phyloP scores from a whole-genome alignment of 2,888 invertebrate genomes.

The Lasioglossum leucozonium region DNA sequence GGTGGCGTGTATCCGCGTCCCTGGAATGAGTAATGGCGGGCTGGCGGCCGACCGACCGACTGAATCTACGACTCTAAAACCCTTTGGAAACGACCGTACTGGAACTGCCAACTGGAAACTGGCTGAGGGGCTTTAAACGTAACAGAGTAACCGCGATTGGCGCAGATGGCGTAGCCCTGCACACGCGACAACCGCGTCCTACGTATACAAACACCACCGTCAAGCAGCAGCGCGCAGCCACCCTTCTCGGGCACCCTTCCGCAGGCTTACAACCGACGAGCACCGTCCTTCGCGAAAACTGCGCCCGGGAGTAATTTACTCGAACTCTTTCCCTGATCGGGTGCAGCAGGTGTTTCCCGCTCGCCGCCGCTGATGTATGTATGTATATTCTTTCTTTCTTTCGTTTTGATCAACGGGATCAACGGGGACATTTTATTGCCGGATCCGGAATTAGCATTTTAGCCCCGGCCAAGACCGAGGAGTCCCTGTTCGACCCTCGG shows the following conservation, averaged over 20 bases:
- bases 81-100: conserved; percentile 71
- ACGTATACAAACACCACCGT: conserved; percentile 26
- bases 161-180: conserved; percentile 78
- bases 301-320: conserved; percentile 60
- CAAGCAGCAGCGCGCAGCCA: neutral
- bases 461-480: conserved; percentile 4
- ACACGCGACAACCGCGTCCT: conserved; percentile 35
- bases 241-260: conserved; percentile 34
- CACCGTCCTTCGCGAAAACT: conserved; percentile 64
- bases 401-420: conserved; percentile 36
- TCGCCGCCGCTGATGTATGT: conserved; percentile 21
- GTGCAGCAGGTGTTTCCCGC: conserved; percentile 66
- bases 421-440: conserved; percentile 29
- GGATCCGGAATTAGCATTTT: conserved; percentile 53
- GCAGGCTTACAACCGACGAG: conserved; percentile 41
- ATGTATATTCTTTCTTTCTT: no score
- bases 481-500: neutral
- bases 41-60: conserved; percentile 73
- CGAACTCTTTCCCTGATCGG: conserved; percentile 63
- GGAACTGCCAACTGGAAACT: conserved; percentile 76
- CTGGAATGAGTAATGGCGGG: conserved; percentile 75
- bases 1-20: conserved; percentile 67
- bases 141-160: conserved; percentile 78
- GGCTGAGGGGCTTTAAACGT: conserved; percentile 74
- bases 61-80: conserved; percentile 74